Evolutionary conservation across 2,888 invertebrate species (phyloP).

Genomic region (Phyllotreta striolata): DNA sequence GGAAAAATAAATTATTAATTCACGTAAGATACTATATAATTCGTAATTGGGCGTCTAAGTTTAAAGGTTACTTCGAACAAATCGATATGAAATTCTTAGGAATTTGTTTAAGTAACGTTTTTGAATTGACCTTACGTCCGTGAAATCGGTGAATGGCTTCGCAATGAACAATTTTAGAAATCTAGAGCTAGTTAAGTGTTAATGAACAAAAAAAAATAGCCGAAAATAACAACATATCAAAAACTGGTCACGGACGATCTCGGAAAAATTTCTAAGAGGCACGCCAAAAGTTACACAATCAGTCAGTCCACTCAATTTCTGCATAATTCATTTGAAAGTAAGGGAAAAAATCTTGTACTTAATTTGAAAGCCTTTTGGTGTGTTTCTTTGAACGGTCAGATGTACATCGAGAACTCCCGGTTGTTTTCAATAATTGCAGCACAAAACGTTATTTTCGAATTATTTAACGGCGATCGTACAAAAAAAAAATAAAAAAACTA

Average conservation of each 20-base stretch:
- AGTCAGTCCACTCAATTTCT: too few relatives aligned
- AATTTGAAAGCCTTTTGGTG: constrained; percentile 37
- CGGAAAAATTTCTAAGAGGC: constrained; percentile 45
- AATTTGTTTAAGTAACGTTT: constrained; percentile 1
- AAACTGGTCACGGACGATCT: constrained; percentile 58
- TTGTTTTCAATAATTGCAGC: constrained; percentile 6
- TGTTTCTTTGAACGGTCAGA: constrained; percentile 34
- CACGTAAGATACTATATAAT: constrained; percentile 28
- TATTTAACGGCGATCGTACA: neutral
- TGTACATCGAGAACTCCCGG: constrained; percentile 19
- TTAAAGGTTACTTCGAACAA: constrained; percentile 15
- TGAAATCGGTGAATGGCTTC: constrained; percentile 50
- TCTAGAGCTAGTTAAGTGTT: constrained; percentile 19
- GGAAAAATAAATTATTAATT: constrained; percentile 26
- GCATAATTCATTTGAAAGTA: constrained; percentile 16
- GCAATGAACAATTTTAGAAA: constrained; percentile 24
- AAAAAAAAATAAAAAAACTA: neutral
- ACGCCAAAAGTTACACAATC: constrained; percentile 45
- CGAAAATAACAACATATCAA: constrained; percentile 56
- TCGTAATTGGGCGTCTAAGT: constrained; percentile 36
- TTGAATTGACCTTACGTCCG: constrained; percentile 42
- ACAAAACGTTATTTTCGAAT: constrained; percentile 9
- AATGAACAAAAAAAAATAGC: constrained; percentile 22
- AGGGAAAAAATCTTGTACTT: constrained; percentile 30
- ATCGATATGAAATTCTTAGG: constrained; percentile 8